Evolutionary conservation across 2,888 invertebrate species (phyloP), one percentile per base, ranked within the genome.

Genomic region (Stratiomys singularior): DNA sequence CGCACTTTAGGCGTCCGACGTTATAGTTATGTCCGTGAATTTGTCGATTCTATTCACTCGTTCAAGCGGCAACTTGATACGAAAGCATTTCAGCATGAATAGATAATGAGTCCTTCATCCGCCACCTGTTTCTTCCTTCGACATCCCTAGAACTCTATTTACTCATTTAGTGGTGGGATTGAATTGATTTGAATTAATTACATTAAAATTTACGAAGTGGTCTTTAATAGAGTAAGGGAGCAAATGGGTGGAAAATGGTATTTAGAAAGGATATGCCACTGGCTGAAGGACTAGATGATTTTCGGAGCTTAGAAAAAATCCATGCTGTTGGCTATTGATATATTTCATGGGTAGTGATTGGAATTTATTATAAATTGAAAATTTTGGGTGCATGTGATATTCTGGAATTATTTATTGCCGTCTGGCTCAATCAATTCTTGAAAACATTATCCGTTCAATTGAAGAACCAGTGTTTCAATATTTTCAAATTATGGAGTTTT

Each of bases 181-280:
- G 76, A 76, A 60, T 76, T 60, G 76, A 60, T 76, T 76, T 76
- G 63, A 76, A 76, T 76, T 76, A 76, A 76, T 76, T 76, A 76
- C 60, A 37, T 27, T 71, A 15, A 52, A 28, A 21, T 69, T 71
- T 52, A 46, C 7, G 18, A n/a, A 23, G 28, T n/a, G 52, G 30
- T 30, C 11, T 23, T 66, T 66, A 66, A 66, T 66, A 11, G 66
- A 37, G 37, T n/a, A n/a, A 18, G 60, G 21, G 37, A 37, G 37
- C 37, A 37, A 9, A 5, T 3, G 9, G 37, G 9, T 3, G 37
- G 3, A 9, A 5, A 5, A 5, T 37, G 37, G 3, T 37, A 9
- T 37, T 37, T 37, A 37, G 37, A 37, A 9, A 37, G 37, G 5
- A 37, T 37, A 3, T 3, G 9, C 5, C 5, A 37, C 37, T 37